Evolutionary conservation across 2,113 vertebrate genomes (phyloP), one percentile per base, ranked within the genome.

Genomic region (Gila orcuttii): DNA sequence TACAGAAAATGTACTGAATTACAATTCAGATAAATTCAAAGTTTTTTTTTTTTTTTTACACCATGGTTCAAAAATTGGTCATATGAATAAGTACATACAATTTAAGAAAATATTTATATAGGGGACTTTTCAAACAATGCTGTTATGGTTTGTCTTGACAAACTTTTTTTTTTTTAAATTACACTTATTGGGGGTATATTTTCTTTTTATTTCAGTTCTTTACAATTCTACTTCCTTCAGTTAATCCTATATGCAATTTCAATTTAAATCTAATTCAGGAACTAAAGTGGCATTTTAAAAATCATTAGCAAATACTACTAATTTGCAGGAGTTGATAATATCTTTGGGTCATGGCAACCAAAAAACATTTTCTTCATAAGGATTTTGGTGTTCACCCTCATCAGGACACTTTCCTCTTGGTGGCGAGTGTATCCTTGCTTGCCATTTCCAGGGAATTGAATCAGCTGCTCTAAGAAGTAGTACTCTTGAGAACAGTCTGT

Each of bases 401-500:
- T 36, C 9, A 23, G 76, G 19, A 57, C 3, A 62, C 42, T 81
- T 42, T 64, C 4, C 17, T 47, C 21, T 45, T 74, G 28, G 8
- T 74, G 55, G 25, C 42, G 19, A 60, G 52, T 31, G 21, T 75
- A 39, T 62, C 55, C 82, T 31, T 79, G 21, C 19, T 62, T 82
- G 39, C 9, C 78, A 69, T 60, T 55, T 60, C 62, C 50, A 82
- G 78, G 52, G 82, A 59, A 83, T 45, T 82, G 42, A 79, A 69
- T 62, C 71, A 79, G 66, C 64, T 25, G 57, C 77, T 73, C 17
- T 79, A 79, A 33, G 62, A 31, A 28, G 84, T 64, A 55, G 62
- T 25, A 21, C 71, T 64, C 42, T 79, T 86, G 23, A 86, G 33
- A 39, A 80, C 80, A 57, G 55, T 64, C 52, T 55, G 84, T 47